These are phyloP conservation scores for Mionectes macconnelli DNA, from an alignment of 2,113 vertebrate genomes.

Conservation along the genomic window DNA sequence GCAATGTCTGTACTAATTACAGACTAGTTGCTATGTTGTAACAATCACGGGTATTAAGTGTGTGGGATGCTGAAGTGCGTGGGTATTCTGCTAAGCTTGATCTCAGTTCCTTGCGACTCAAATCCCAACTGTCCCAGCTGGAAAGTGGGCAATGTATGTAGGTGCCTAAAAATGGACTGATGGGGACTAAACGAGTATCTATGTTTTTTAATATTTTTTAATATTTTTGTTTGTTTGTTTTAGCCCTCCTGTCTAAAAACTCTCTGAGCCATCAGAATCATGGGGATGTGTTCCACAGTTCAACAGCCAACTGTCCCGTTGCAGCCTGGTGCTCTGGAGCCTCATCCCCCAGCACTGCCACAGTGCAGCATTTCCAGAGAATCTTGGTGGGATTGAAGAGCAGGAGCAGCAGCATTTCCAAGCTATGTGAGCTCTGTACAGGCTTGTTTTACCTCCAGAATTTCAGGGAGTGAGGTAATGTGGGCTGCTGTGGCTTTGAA, in stretches of 20 bases:
- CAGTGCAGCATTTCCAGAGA: not conserved
- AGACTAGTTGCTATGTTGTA: not conserved
- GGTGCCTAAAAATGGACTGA: not conserved
- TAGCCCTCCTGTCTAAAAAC: not conserved
- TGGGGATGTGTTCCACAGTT: not conserved
- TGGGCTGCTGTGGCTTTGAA: not conserved
- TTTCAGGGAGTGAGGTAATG: not conserved
- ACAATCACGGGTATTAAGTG: not conserved
- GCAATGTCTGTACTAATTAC: slow-evolving; percentile 44
- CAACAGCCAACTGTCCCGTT: not conserved
- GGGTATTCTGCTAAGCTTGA: not conserved
- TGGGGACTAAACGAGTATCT: not conserved
- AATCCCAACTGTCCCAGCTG: slow-evolving; percentile 18
- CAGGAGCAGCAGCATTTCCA: not conserved
- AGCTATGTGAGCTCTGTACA: not conserved
- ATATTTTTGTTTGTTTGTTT: not conserved
- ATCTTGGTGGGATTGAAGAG: not conserved
- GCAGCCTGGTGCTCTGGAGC: not conserved
- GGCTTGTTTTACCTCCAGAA: not conserved
- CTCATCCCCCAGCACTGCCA: not conserved
- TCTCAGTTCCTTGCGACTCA: not conserved
- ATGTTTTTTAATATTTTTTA: not conserved
- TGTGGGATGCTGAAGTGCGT: slow-evolving; percentile 26
- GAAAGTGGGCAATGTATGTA: not conserved
- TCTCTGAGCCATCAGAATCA: not conserved